Evolutionary conservation across 2,888 invertebrate genomes (phyloP), one percentile per base, ranked within the genome.

Genomic region (Leptinotarsa juncta): DNA sequence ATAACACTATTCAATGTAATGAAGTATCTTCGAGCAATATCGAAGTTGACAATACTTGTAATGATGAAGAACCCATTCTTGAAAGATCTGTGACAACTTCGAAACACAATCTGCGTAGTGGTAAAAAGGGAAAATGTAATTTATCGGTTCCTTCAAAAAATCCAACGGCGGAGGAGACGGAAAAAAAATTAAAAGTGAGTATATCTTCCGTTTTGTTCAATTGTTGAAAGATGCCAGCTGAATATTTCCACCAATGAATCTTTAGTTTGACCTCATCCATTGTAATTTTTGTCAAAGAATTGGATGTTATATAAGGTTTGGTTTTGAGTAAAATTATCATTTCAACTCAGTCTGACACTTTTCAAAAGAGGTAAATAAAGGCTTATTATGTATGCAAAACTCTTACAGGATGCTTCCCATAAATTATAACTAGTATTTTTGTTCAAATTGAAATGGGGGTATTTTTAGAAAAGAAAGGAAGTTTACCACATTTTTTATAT

Each of bases 21-120:
- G 93, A 93, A 85, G 91, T 93, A 20, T 92, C 92, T 1, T 92
- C 93, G 1, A 92, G 91, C 81, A 91, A 91, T 62, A 89, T 90
- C 12, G 89, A 89, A n/a, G 89, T 71, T n/a, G 77, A 77, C 74
- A 81, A 66, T 79, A 77, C 71, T 15, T 69, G 73, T 48, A 67
- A 72, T 4, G 79, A 78, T 3, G 77, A 78, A 16, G 74, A 79
- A 3, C 72, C 68, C 20, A 42, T 32, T 18, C 60, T 72, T 15
- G 78, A 79, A 53, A 76, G 69, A 32, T 62, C 49, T 49, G 23
- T 18, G 5, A 26, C 73, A 4, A 66, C 18, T 16, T 68, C 42
- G 12, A 79, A 74, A 71, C 76, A 75, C 18, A 80, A 77, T 68
- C 72, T 77, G 65, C 71, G 77, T 48, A 82, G 75, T 67, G 65